Conservation (phyloP, 2,888 invertebrate genomes). For the Iselma pallidipennis region DNA sequence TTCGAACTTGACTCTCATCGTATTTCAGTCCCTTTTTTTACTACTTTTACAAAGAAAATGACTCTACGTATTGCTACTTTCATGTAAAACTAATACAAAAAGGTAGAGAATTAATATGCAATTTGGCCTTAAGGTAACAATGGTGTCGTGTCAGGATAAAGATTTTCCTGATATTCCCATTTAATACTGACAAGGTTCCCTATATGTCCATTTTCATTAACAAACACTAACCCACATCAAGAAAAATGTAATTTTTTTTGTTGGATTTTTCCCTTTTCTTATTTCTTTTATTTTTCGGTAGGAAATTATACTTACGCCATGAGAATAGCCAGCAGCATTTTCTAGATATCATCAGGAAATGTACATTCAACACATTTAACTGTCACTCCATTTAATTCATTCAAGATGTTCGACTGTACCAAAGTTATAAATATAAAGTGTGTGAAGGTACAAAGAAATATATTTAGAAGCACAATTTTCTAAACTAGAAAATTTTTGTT, state of each 20-base stretch:
- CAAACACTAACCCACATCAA: no score
- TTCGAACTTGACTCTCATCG: slow-evolving; percentile 11
- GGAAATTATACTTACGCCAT: slow-evolving; percentile 36
- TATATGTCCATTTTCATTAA: no score
- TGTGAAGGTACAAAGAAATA: slow-evolving; percentile 32
- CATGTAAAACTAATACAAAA: neutral
- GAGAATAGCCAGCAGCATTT: slow-evolving; percentile 37
- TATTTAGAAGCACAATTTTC: neutral
- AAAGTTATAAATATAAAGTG: slow-evolving; percentile 35
- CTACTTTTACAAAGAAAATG: neutral
- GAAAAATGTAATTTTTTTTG: no score
- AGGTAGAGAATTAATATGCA: no score
- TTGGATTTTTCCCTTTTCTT: no score
- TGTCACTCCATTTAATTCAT: slow-evolving; percentile 39
- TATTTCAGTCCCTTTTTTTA: slow-evolving; percentile 17
- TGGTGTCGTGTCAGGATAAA: no score
- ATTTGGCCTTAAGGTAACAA: no score
- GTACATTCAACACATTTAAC: slow-evolving; percentile 30
- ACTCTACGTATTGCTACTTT: neutral
- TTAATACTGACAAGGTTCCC: no score
- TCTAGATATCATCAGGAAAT: slow-evolving; percentile 42
- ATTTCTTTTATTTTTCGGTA: no score
- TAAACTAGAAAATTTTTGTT: no score
- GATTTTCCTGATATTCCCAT: no score
- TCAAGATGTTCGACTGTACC: slow-evolving; percentile 22